These are phyloP conservation scores for Elanoides forficatus DNA, from an alignment of 2,113 vertebrate genomes.

Conservation along the genomic window DNA sequence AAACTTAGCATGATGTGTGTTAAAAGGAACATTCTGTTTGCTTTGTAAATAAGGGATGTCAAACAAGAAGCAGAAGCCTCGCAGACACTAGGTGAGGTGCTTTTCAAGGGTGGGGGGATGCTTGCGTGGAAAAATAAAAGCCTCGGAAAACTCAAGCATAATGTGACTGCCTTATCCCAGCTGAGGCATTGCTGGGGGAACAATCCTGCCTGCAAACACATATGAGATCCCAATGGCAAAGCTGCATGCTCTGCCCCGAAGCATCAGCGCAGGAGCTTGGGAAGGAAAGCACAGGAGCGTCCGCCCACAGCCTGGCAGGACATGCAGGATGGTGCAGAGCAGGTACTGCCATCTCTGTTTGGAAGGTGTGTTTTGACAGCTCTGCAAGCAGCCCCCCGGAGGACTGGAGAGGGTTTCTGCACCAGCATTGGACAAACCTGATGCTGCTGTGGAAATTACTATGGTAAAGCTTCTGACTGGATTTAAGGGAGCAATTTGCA, in stretches of 20 bases:
- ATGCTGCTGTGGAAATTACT: neutral
- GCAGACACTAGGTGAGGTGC: slow-evolving; percentile 69
- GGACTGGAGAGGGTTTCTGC: neutral
- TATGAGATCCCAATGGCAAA: slow-evolving; percentile 43
- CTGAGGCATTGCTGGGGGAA: slow-evolving; percentile 41
- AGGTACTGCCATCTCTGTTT: neutral
- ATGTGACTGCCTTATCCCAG: neutral
- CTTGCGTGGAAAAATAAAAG: neutral
- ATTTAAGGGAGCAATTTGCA: neutral
- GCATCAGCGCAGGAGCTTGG: slow-evolving; percentile 36
- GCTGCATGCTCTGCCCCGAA: slow-evolving; percentile 1
- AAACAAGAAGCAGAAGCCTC: slow-evolving; percentile 78
- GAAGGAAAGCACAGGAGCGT: slow-evolving; percentile 21
- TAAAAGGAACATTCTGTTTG: slow-evolving; percentile 83
- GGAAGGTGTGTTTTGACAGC: neutral
- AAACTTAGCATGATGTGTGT: slow-evolving; percentile 83
- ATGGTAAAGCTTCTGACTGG: neutral
- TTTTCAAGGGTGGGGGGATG: slow-evolving; percentile 3
- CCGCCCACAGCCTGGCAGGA: neutral
- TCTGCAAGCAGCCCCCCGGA: neutral
- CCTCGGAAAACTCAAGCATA: slow-evolving; percentile 22
- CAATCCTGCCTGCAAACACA: slow-evolving; percentile 5
- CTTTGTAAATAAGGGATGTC: slow-evolving; percentile 82
- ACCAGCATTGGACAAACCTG: neutral
- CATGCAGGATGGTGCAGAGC: neutral